A percentile compares a stretch with the other conserved stretches of the same genome.
Evolutionary conservation across 2,888 invertebrate species (phyloP).

Genomic region (Drosophila leonis): DNA sequence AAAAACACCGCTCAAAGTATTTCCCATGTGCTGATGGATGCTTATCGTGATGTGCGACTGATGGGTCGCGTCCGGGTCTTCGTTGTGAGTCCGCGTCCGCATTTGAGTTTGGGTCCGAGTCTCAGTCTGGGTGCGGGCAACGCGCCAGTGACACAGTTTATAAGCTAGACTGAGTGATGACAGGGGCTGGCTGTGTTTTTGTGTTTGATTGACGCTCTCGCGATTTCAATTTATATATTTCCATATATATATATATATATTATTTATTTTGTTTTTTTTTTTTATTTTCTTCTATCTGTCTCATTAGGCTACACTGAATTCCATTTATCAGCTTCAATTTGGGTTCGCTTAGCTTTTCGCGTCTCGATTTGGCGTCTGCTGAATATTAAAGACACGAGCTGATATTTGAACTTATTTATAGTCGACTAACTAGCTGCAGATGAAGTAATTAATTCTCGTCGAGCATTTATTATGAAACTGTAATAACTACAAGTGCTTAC

Average conservation of each 20-base stretch:
- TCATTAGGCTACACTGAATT: slow-evolving; percentile 5
- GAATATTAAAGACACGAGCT: slow-evolving; percentile 11
- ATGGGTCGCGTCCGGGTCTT: slow-evolving; percentile 52
- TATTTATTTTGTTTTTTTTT: too few species aligned
- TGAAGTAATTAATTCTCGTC: slow-evolving; percentile 58
- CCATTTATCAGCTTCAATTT: slow-evolving; percentile 57
- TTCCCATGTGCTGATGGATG: slow-evolving; percentile 45
- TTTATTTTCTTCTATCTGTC: not conserved
- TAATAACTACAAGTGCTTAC: slow-evolving; percentile 10
- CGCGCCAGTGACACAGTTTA: slow-evolving; percentile 71
- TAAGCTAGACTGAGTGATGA: not conserved
- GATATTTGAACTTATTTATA: slow-evolving; percentile 47
- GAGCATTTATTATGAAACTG: slow-evolving; percentile 23
- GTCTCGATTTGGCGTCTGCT: slow-evolving; percentile 12
- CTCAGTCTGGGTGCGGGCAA: slow-evolving; percentile 28
- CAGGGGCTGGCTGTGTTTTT: slow-evolving; percentile 8
- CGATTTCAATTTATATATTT: slow-evolving; percentile 60
- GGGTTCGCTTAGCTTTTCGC: slow-evolving; percentile 7
- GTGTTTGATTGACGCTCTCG: slow-evolving; percentile 58
- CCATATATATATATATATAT: not conserved
- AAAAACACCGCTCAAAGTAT: slow-evolving; percentile 14
- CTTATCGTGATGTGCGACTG: slow-evolving; percentile 50
- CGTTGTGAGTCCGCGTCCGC: slow-evolving; percentile 32
- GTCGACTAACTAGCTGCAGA: slow-evolving; percentile 16
- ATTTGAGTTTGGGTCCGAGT: slow-evolving; percentile 32